Percentiles rank a stretch among this genome's conserved stretches.
Conservation (phyloP, 2,113 vertebrate genomes). For the Microcebus murinus region DNA sequence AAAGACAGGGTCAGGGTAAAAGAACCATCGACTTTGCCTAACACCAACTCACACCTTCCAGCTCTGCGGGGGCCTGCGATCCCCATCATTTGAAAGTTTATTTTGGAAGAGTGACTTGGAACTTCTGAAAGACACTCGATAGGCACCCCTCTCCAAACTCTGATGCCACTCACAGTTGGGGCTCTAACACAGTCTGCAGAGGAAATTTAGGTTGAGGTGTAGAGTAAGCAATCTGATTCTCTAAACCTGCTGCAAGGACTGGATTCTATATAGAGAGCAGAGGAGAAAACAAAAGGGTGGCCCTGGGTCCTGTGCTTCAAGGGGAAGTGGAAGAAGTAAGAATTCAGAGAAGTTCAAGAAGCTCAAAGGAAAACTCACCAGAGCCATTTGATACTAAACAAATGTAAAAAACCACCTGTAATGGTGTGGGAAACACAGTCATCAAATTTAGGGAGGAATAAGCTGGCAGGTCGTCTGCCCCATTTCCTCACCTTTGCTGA, state of each 20-base stretch:
- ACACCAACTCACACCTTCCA: neutral
- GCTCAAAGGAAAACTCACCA: neutral
- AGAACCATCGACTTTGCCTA: neutral
- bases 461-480: neutral
- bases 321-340: neutral
- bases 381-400: neutral
- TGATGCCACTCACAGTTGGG: neutral
- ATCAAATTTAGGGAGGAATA: neutral
- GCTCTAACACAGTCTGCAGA: neutral
- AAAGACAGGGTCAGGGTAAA: neutral
- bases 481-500: neutral
- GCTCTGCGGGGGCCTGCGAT: neutral
- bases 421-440: neutral
- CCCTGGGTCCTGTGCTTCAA: no score
- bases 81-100: neutral
- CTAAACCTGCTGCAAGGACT: neutral
- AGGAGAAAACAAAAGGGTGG: neutral
- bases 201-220: neutral
- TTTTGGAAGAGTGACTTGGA: neutral
- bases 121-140: neutral
- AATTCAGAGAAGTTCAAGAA: neutral
- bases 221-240: neutral
- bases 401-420: neutral
- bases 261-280: accelerated
- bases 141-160: neutral